Evolutionary conservation across 2,113 vertebrate genomes (phyloP).

Genomic region (Thalassarche chlororhynchos): DNA sequence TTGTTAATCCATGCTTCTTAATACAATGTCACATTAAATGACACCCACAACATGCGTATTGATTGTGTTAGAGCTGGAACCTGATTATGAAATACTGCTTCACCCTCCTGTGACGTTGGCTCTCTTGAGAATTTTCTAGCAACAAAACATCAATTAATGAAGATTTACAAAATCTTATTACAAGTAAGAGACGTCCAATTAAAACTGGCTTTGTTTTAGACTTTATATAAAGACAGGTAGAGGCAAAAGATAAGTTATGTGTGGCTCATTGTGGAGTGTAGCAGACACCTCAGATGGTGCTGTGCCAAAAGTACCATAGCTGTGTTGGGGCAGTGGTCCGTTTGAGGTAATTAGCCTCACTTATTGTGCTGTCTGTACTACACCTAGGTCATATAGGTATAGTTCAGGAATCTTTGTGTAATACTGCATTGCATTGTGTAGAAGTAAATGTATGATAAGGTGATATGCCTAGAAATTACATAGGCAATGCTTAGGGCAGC

Average conservation of each 20-base stretch:
- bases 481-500: not conserved
- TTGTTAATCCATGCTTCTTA: conserved; percentile 49
- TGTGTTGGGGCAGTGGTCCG: not conserved
- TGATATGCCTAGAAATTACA: not conserved
- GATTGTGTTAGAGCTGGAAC: not conserved
- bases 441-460: not conserved
- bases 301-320: not conserved
- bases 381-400: too few species aligned
- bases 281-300: not conserved
- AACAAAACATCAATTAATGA: not conserved
- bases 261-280: not conserved
- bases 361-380: not conserved
- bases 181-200: not conserved
- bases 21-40: conserved; percentile 26
- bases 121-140: not conserved
- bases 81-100: not conserved
- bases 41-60: not conserved
- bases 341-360: not conserved
- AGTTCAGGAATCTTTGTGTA: not conserved
- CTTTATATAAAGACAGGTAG: not conserved
- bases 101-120: not conserved
- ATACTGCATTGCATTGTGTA: too few species aligned
- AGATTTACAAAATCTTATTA: not conserved
- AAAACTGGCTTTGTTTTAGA: not conserved
- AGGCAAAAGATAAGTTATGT: not conserved